A percentile compares a stretch with the other conserved stretches of the same genome.
Evolutionary conservation across 2,888 invertebrate genomes (phyloP).

Genomic region (Patella caerulea): DNA sequence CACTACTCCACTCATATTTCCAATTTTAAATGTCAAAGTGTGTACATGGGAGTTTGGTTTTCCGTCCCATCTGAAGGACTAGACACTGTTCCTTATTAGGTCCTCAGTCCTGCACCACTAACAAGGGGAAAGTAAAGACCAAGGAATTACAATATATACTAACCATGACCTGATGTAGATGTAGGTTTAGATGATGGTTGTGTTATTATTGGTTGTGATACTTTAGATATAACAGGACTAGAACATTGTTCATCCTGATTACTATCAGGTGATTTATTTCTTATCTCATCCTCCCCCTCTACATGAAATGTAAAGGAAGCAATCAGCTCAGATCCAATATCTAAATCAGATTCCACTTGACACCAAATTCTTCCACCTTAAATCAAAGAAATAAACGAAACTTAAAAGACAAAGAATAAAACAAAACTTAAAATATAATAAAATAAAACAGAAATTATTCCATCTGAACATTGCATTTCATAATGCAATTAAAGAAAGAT

Average conservation of each 20-base stretch:
- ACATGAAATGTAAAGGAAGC: conserved; percentile 55
- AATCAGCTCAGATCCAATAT: conserved; percentile 54
- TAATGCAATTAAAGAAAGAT: too few relatives aligned
- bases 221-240: background rate
- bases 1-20: too few relatives aligned
- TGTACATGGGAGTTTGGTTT: too few relatives aligned
- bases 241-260: background rate
- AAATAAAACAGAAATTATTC: too few relatives aligned
- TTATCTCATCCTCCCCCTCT: conserved; percentile 16
- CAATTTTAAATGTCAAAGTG: too few relatives aligned
- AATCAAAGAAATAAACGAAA: conserved; percentile 17
- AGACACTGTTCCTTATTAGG: too few relatives aligned
- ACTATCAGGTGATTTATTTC: background rate
- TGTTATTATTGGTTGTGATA: background rate
- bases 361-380: conserved; percentile 63
- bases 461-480: too few relatives aligned
- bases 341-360: conserved; percentile 57
- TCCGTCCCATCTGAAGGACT: too few relatives aligned
- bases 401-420: background rate
- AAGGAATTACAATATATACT: background rate
- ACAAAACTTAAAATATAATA: too few relatives aligned
- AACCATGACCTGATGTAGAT: conserved; percentile 38
- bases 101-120: too few relatives aligned
- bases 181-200: conserved; percentile 18
- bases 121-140: too few relatives aligned